Percentiles rank a stretch among this genome's conserved stretches.
Conservation (phyloP, 2,888 invertebrate genomes). For the Ptychoptera contaminata region DNA sequence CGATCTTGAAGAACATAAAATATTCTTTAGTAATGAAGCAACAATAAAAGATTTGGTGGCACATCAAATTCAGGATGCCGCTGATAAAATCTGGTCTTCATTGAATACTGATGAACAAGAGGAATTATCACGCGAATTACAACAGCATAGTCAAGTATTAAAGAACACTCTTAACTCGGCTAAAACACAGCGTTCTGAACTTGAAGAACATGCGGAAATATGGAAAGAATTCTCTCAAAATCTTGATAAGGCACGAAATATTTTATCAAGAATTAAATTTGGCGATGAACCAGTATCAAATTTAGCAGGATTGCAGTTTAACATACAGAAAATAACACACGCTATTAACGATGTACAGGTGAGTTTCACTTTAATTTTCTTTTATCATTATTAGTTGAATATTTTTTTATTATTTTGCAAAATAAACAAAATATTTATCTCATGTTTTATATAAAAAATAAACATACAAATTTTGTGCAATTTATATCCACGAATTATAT, state of each 20-base stretch:
- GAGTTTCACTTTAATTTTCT: too few relatives aligned
- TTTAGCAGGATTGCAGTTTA: constrained; percentile 66
- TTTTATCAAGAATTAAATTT: constrained; percentile 57
- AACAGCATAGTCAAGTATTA: constrained; percentile 62
- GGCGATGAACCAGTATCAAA: constrained; percentile 65
- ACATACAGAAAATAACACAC: constrained; percentile 66
- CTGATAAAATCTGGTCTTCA: constrained; percentile 80
- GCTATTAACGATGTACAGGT: constrained; percentile 57
- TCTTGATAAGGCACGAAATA: constrained; percentile 59
- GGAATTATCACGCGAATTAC: constrained; percentile 64
- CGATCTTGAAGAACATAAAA: constrained; percentile 75
- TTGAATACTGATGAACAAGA: constrained; percentile 66
- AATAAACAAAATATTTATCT: constrained; percentile 11
- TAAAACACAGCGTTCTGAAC: constrained; percentile 57
- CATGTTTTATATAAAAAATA: constrained; percentile 14
- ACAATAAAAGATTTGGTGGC: constrained; percentile 65
- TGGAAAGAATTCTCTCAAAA: constrained; percentile 74
- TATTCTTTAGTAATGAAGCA: constrained; percentile 66
- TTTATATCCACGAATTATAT: too few relatives aligned
- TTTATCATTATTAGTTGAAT: too few relatives aligned
- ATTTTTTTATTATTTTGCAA: constrained; percentile 27
- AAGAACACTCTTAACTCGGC: constrained; percentile 73
- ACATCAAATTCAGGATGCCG: constrained; percentile 65
- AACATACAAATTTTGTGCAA: too few relatives aligned
- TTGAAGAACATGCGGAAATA: constrained; percentile 68